phyloP scores from a whole-genome alignment of 1,140 invertebrate genomes.

The Galleria mellonella region DNA sequence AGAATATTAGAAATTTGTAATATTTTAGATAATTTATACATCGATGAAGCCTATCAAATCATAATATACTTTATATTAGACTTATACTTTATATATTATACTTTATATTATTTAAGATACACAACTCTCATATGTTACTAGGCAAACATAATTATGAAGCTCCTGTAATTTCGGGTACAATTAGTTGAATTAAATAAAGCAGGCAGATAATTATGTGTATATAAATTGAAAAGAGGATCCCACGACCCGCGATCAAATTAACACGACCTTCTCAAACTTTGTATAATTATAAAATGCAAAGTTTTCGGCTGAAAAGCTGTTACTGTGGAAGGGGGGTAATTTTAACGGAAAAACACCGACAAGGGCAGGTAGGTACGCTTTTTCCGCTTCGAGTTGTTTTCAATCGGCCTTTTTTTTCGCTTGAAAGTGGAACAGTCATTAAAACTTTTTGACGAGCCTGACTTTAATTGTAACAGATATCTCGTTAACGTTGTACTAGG shows the following conservation, averaged over 20 bases:
- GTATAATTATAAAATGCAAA: constrained; percentile 12
- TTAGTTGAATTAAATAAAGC: no score
- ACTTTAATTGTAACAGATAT: constrained; percentile 52
- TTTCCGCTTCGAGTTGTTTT: constrained; percentile 25
- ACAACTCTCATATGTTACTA: no score
- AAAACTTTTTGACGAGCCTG: constrained; percentile 49
- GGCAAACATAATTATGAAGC: no score
- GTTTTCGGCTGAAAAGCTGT: constrained; percentile 4
- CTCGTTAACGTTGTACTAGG: constrained; percentile 26
- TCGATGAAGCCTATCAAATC: no score
- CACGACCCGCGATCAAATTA: constrained; percentile 6
- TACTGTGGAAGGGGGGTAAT: constrained; percentile 2
- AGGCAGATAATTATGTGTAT: no score
- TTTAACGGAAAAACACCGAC: constrained; percentile 5
- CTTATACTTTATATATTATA: no score
- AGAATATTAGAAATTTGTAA: no score
- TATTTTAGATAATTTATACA: no score
- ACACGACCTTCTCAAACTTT: constrained; percentile 4
- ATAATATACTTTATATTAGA: no score
- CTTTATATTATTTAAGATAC: no score
- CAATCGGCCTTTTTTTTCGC: constrained; percentile 32
- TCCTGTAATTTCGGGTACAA: no score
- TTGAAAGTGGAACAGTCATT: constrained; percentile 46
- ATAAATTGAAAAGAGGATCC: neutral
- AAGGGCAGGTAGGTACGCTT: neutral